Conservation (phyloP, 2,888 invertebrate genomes). For the Zelleria hepariella region DNA sequence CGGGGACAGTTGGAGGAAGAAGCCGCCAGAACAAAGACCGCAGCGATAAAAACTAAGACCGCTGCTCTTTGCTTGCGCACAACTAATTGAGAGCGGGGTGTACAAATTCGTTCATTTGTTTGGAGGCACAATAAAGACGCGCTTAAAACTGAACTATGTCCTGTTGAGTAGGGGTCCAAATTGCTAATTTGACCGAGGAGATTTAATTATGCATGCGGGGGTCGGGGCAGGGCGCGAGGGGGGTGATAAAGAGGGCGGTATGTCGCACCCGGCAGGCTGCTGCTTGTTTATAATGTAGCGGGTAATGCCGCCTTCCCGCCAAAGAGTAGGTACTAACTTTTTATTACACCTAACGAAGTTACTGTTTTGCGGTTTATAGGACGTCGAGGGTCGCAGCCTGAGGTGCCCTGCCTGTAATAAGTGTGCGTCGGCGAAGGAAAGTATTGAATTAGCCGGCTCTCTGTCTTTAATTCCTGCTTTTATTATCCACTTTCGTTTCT, state of each 20-base stretch:
- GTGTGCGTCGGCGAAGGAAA: not conserved
- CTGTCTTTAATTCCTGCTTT: not conserved
- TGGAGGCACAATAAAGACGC: slow-evolving; percentile 52
- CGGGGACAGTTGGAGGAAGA: not conserved
- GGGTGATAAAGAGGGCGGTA: slow-evolving; percentile 60
- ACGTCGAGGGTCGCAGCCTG: slow-evolving; percentile 18
- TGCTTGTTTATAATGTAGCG: slow-evolving; percentile 14
- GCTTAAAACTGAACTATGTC: slow-evolving; percentile 59
- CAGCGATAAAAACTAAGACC: slow-evolving; percentile 5
- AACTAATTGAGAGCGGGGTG: slow-evolving; percentile 52
- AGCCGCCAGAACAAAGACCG: not conserved
- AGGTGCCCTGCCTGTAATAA: not conserved
- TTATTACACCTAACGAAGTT: slow-evolving; percentile 60
- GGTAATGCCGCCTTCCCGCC: slow-evolving; percentile 61
- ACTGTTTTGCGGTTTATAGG: slow-evolving; percentile 44
- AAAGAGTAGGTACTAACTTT: slow-evolving; percentile 61
- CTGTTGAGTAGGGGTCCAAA: slow-evolving; percentile 60
- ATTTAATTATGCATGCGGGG: slow-evolving; percentile 67
- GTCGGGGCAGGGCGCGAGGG: slow-evolving; percentile 19
- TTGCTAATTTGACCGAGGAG: slow-evolving; percentile 69
- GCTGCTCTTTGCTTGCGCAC: slow-evolving; percentile 18
- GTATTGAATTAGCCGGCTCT: not conserved
- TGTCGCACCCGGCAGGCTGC: slow-evolving; percentile 45
- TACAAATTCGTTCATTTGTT: slow-evolving; percentile 62
- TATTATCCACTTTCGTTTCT: not conserved